Evolutionary conservation across 2,888 invertebrate species (phyloP), one percentile per base, ranked within the genome.

Genomic region (Nomada goodeniana): DNA sequence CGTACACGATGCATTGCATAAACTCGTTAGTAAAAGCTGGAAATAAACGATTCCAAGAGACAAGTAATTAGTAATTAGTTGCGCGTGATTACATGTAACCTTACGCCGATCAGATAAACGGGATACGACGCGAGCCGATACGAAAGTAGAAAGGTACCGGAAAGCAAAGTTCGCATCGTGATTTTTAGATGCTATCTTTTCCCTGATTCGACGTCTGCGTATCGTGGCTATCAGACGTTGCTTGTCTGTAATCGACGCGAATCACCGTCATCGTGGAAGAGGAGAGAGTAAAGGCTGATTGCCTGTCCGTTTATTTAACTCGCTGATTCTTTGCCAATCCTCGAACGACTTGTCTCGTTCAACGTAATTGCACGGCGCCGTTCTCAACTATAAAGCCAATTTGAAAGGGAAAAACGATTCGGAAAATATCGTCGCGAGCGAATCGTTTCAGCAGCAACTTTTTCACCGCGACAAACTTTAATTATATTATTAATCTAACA

Each of bases 41-140:
- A n/a, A n/a, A n/a, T 57, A 7, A 57, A 55, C 55, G 42, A 23
- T 57, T 5, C 2, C 2, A 3, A 44, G 7, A 79, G 59, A 69
- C 59, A 57, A 65, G 52, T 59, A 68, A 79, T 79, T 75, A 79
- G 69, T 47, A 68, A 79, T 79, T 75, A 79, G 69, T 47, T 52
- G 64, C 15, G 55, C 50, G 44, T 76, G 70, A 76, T 79, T 79
- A 76, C 47, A 36, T 23, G 26, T 52, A 52, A 65, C 52, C 70
- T 44, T 52, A 47, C 60, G 65, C 67, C 65, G 55, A 55, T 76
- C 71, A 68, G 67, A 23, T 52, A 63, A 61, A 59, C 23, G 26
- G 26, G 26, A 57, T 68, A 61, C 42, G 63, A 52, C 57, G 47
- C 64, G 36, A 52, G 42, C 23, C n/a, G 65, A 71, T 71, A 65